These are phyloP conservation scores for Andrena trimmerana DNA, from an alignment of 2,888 invertebrate species.

Conservation along the genomic window DNA sequence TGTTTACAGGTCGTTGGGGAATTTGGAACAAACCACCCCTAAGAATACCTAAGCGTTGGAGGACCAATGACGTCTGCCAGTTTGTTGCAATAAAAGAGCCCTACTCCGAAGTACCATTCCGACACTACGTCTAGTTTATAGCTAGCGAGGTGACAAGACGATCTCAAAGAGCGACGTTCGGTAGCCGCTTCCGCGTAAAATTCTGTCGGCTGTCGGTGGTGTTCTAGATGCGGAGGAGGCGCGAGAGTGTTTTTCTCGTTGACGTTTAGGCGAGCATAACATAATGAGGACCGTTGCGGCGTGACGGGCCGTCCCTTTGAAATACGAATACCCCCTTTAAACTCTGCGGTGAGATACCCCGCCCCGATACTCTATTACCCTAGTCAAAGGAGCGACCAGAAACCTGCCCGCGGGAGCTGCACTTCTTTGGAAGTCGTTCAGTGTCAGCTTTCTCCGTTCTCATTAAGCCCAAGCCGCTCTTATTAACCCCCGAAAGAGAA, in stretches of 20 bases:
- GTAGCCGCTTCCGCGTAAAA: constrained; percentile 41
- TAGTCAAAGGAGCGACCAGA: constrained; percentile 65
- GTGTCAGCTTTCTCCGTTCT: constrained; percentile 65
- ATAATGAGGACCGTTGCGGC: constrained; percentile 77
- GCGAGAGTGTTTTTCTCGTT: constrained; percentile 45
- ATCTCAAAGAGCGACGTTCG: not conserved
- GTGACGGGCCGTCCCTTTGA: constrained; percentile 77
- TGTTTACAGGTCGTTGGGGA: no score
- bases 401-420: constrained; percentile 41
- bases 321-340: constrained; percentile 77
- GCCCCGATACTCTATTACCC: constrained; percentile 77
- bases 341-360: constrained; percentile 69
- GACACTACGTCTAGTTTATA: not conserved
- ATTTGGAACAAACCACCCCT: no score
- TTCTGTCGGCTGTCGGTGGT: constrained; percentile 1
- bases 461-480: constrained; percentile 58
- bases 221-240: constrained; percentile 19
- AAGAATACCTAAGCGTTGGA: no score
- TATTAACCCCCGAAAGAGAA: constrained; percentile 40
- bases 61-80: no score
- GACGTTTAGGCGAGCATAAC: constrained; percentile 59
- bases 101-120: constrained; percentile 5
- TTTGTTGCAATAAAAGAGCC: not conserved
- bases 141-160: not conserved
- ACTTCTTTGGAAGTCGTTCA: constrained; percentile 67